Base-by-base conservation (phyloP, 92 coral and sea anemone species). In the Zoanthus sociatus region DNA sequence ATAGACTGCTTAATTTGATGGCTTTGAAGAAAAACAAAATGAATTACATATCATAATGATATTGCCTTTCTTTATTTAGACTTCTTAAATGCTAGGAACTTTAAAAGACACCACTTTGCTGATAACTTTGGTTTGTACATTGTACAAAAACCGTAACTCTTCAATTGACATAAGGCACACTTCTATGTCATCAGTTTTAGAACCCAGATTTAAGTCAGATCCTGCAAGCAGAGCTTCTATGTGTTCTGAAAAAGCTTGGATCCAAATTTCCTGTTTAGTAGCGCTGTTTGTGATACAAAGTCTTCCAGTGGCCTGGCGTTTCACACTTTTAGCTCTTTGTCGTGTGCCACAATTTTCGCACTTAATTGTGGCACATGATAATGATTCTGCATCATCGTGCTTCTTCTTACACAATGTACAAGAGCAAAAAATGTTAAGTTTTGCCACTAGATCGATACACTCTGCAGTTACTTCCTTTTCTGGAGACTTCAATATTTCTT, bases 401-500 rank as follows among this genome's bases (percentile, higher is more conserved):
- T 66, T 63, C 50, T 63, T 87, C 18, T 84, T 89, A 68, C 92
- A 89, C 50, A 83, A 77, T 83, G 67, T 83, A 76, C 84, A 89
- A 45, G 83, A 51, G 55, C 83, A 83, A 83, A 84, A 89, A 60
- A 84, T 63, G 92, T 53, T 89, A 77, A 83, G 84, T 7, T 89
- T 75, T 46, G 88, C 46, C 50, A 89, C 89, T n/a, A 84, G 21
- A 73, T 89, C 69, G 63, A 89, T 44, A 18, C 66, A 11, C 3
- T 64, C 37, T 18, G 71, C 72, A 0, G 66, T 60, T 61, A 89
- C 77, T 89, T 89, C 91, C 73, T 82, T 82, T 89, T 83, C 84
- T 50, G 69, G 87, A 47, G 78, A 73, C 77, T 63, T 81, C 5
- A 89, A 79, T 81, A 84, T 89, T 63, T 30, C 86, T 78, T 78